Evolutionary conservation across 2,113 vertebrate genomes (phyloP), one percentile per base, ranked within the genome.

Genomic region (Ceyx cyanopectus): DNA sequence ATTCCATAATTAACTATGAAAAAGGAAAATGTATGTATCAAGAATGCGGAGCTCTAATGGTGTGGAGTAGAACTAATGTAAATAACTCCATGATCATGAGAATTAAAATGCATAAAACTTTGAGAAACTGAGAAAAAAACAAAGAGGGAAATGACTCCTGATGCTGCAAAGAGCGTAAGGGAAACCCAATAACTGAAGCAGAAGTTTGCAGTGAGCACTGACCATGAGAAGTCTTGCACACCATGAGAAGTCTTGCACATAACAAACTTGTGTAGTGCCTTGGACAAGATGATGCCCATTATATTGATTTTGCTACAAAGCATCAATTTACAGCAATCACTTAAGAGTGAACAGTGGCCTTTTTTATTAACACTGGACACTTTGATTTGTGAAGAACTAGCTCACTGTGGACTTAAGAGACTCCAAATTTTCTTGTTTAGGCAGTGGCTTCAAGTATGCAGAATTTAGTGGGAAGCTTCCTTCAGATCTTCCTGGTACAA

Each of bases 1-100:
- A 84, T 84, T 94, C 34, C 75, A 18, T 41, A 86, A 88, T 65
- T 85, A 88, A 74, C 29, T 81, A 69, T 40, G 32, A 91, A 87
- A 85, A 46, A 72, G 4, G 29, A 61, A 85, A 91, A 83, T 23
- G 20, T 43, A 4, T 29, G 0, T 61, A 51, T 46, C 27, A 69
- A 84, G 54, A 89, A 75, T 63, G 20, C 48, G 41, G 34, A 93
- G 67, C 27, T 89, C 16, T 70, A 81, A 65, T 20, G 26, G 87
- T n/a, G 51, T 60, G 51, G 29, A 85, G 43, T 37, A 92, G 61
- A 30, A 66, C 23, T 70, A 83, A 75, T 43, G 43, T 14, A 90
- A 68, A 84, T n/a, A 86, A 75, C 6, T 19, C 11, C 21, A 60
- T 15, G 37, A 70, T 24, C 24, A 50, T 22, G 19, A 73, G 46